Base-by-base conservation (phyloP, 2,888 invertebrate genomes). In the Pediacus dermestoides region DNA sequence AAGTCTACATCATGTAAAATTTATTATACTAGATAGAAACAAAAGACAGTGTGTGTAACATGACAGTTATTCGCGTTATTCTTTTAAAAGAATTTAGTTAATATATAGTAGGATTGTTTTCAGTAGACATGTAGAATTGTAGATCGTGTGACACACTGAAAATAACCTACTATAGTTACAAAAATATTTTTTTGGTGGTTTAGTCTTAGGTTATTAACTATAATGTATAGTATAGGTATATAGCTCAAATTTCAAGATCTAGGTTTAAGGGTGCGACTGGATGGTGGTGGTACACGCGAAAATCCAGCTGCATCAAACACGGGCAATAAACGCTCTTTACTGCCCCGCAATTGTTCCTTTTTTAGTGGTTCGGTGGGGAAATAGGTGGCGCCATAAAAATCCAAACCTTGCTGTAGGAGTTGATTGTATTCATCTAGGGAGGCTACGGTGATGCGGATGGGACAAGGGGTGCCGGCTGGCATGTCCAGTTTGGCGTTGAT, bases 291-390 rank as follows among this genome's bases (percentile, higher is more conserved):
- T 61, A 88, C 79, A 72, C 88, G 85, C 58, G 82, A 75, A 70
- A 88, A 88, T n/a, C 87, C 88, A 50, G 87, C 79, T 57, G 88
- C 83, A 70, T 89, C 88, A 67, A 89, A 88, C 33, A 88, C 88
- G 16, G 88, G 88, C 52, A 87, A 48, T 32, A 66, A 39, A 7
- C 58, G 55, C 39, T 72, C 66, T 66, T 74, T 66, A 56, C 76
- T 61, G 74, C 76, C 62, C 40, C 80, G 75, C 16, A 25, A 25
- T 46, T 78, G 76, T 23, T 81, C 82, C 49, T 68, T 68, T 49
- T 67, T 68, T 27, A 68, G 46, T 46, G 85, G 76, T 65, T 88
- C 88, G 2, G 88, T 87, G 31, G 88, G 88, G 70, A 89, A 89
- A 73, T 83, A 88, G 13, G 89, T 89, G 27, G 89, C 88, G 11